phyloP scores from a whole-genome alignment of 2,888 invertebrate genomes.

The Geophilus truncorum region DNA sequence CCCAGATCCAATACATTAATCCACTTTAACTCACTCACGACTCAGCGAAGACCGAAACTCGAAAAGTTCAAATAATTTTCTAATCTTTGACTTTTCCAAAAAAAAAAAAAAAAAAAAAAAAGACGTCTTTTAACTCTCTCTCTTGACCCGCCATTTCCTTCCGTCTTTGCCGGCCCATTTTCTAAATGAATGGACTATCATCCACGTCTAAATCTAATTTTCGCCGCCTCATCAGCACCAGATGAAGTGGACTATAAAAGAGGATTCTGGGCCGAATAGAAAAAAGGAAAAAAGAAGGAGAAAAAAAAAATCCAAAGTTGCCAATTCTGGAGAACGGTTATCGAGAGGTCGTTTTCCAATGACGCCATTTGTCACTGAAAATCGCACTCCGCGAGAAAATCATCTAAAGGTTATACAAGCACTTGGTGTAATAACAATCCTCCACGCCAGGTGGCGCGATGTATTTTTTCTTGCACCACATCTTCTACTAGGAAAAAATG shows the following conservation, averaged over 20 bases:
- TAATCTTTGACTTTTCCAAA: neutral
- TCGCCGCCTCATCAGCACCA: conserved; percentile 16
- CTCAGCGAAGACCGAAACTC: neutral
- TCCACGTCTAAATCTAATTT: conserved; percentile 15
- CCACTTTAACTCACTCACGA: too few species aligned
- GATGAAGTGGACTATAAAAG: conserved; percentile 12
- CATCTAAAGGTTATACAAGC: neutral
- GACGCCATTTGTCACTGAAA: neutral
- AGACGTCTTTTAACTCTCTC: neutral
- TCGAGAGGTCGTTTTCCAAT: neutral
- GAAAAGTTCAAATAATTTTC: neutral
- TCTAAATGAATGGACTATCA: conserved; percentile 20
- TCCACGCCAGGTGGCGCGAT: too few species aligned
- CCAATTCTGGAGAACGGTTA: neutral
- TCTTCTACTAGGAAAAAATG: neutral
- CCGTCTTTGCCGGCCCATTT: neutral
- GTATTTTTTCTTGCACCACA: neutral
- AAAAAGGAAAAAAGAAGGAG: neutral
- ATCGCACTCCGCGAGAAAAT: neutral
- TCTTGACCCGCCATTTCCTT: neutral
- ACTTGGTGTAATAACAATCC: neutral
- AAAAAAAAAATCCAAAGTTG: neutral
- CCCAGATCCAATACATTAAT: neutral
- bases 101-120: neutral
- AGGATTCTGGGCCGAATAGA: neutral